phyloP scores from a whole-genome alignment of 2,888 invertebrate species.

The Cremastobaeus sp. region DNA sequence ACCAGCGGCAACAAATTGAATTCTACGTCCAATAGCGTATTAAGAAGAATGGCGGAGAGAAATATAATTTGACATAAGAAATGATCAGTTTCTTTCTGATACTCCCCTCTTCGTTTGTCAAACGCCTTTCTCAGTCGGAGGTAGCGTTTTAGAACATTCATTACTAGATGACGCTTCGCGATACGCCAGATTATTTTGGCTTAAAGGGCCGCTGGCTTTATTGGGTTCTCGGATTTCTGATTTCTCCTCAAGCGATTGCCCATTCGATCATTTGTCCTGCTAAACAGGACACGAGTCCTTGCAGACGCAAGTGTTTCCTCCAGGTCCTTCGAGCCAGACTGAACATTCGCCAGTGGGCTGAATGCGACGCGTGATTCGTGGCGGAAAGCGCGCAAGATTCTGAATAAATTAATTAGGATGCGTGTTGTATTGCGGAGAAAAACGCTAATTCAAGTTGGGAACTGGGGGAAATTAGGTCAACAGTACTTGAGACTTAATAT shows the following conservation, averaged over 20 bases:
- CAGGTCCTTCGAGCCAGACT: too few species aligned
- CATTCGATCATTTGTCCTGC: too few species aligned
- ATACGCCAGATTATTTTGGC: conserved; percentile 26
- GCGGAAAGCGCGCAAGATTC: too few species aligned
- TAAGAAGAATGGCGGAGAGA: conserved; percentile 55
- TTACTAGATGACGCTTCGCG: conserved; percentile 37
- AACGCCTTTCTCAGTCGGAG: conserved; percentile 40
- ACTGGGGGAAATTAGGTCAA: too few species aligned
- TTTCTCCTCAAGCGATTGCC: too few species aligned
- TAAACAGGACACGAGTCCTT: too few species aligned
- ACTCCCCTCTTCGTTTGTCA: conserved; percentile 49
- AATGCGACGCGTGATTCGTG: too few species aligned
- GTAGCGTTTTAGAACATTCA: conserved; percentile 42
- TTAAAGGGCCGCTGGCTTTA: conserved; percentile 11
- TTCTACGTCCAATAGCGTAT: conserved; percentile 58
- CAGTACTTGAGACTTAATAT: not conserved
- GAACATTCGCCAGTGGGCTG: too few species aligned
- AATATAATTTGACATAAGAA: conserved; percentile 59
- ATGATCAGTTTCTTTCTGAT: conserved; percentile 55
- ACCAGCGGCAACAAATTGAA: conserved; percentile 60
- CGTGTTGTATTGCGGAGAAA: too few species aligned
- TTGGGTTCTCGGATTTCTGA: not conserved
- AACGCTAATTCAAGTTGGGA: too few species aligned
- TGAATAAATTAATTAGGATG: too few species aligned
- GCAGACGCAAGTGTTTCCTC: too few species aligned